phyloP scores from a whole-genome alignment of 1,140 invertebrate species.

The Lutraria rhynchaena region DNA sequence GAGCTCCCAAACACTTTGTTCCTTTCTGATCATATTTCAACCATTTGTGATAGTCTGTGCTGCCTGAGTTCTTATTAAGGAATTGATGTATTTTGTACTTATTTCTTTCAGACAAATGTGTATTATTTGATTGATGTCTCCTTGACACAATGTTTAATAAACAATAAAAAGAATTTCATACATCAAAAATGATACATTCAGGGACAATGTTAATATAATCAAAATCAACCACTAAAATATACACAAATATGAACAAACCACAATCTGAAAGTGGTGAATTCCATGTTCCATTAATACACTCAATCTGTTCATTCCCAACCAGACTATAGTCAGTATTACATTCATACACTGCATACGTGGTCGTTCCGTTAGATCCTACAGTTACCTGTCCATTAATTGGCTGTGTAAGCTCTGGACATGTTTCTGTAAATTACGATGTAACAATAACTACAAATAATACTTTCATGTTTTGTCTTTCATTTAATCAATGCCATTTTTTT shows the following conservation, averaged over 20 bases:
- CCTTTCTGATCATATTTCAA: too few relatives aligned
- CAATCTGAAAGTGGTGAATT: slow-evolving; percentile 6
- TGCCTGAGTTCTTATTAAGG: too few relatives aligned
- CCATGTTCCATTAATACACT: slow-evolving; percentile 11
- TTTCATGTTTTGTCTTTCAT: not conserved
- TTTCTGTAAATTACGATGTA: not conserved
- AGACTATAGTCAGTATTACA: slow-evolving; percentile 24
- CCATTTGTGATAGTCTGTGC: too few relatives aligned
- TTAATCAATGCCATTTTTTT: not conserved
- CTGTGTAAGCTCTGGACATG: not conserved
- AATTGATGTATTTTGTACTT: too few relatives aligned
- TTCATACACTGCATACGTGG: not conserved
- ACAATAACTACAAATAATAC: not conserved
- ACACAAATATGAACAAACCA: slow-evolving; percentile 2
- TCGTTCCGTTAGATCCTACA: slow-evolving; percentile 14
- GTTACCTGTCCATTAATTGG: slow-evolving; percentile 1
- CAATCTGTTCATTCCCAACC: not conserved
- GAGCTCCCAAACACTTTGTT: too few relatives aligned
- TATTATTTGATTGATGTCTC: too few relatives aligned
- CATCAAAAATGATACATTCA: too few relatives aligned
- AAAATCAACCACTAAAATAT: not conserved
- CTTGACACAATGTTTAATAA: too few relatives aligned
- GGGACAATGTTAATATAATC: too few relatives aligned
- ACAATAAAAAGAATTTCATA: too few relatives aligned
- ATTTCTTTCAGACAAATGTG: too few relatives aligned